Base-by-base conservation (phyloP, 2,797 vertebrate species). In the Astyanax mexicanus region DNA sequence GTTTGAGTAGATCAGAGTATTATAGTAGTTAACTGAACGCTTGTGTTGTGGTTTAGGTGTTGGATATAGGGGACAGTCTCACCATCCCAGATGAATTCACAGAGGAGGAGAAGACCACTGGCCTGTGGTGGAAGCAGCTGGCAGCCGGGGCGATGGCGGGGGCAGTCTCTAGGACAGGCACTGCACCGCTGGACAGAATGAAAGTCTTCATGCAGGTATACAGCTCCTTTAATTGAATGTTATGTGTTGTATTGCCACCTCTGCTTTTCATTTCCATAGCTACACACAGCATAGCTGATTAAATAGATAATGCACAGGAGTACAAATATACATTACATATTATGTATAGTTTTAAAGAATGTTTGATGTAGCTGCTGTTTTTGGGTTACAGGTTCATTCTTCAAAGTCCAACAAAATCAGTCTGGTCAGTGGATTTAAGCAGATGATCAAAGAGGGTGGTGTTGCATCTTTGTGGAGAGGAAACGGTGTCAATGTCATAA, bases 131-230 rank as follows among this genome's bases (percentile, higher is more conserved):
- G 95, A 96, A 88, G 83, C 98, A 99, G 90, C 95, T 99, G 0
- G 71, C 89, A 77, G 93, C 98, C 0, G 98, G 98, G 11, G 98
- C 90, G 0, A 65, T 93, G 74, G 97, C 98, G 0, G 98, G 98
- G 0, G 96, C 96, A 0, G 91, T 99, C 15, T 99, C 98, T 40
- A 92, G 98, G 23, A 99, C 98, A 0, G 97, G 97, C 35, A 99
- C 98, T 0, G 98, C 98, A 4, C 98, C 98, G 0, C 88, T 99
- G 85, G 98, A 99, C 88, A 92, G 98, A 64, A 89, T 99, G 69
- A 99, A 99, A 90, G 96, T 99, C 83, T 96, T 99, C 90, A 98
- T 99, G 98, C 98, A 99, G 96, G 98, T 99, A 44, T 17, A 15
- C 55, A 11, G 55, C 4, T 29, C 11, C 23, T 55, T 23, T 52